Percentiles rank a stretch among this genome's conserved stretches.
Conservation (phyloP, 2,113 vertebrate genomes). For the Turnix velox region DNA sequence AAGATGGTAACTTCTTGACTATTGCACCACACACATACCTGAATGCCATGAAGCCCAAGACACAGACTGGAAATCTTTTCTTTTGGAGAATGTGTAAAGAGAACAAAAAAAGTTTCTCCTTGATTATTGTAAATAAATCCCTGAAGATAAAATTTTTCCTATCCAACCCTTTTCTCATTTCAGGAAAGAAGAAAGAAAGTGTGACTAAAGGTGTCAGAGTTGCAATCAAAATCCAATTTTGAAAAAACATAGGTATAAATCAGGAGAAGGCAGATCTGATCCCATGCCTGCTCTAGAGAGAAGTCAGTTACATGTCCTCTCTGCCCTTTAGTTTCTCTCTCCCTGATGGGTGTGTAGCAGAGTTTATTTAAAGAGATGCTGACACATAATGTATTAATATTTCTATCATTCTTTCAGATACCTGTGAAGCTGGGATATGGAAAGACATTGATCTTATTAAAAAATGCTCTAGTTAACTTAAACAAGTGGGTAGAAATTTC, state of each 20-base stretch:
- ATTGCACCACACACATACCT: not conserved
- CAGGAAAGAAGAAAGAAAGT: not conserved
- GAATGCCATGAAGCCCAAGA: fast-evolving
- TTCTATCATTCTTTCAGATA: not conserved
- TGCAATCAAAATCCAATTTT: not conserved
- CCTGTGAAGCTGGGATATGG: not conserved
- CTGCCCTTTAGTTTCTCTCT: not conserved
- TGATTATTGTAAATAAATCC: not conserved
- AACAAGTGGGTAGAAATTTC: not conserved
- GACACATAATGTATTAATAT: not conserved
- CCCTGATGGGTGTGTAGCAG: not conserved
- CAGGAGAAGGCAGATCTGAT: not conserved
- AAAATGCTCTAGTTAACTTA: not conserved
- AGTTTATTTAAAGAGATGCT: not conserved
- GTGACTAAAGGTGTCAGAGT: not conserved
- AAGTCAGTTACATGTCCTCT: not conserved
- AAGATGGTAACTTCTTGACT: not conserved
- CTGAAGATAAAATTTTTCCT: not conserved
- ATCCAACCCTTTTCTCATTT: not conserved
- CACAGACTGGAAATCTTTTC: not conserved
- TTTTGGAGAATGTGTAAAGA: not conserved
- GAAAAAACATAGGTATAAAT: not conserved
- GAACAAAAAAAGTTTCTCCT: not conserved
- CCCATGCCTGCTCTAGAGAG: not conserved
- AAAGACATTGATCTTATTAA: not conserved